Evolutionary conservation across 2,797 vertebrate genomes (phyloP), one percentile per base, ranked within the genome.

Genomic region (Halcyon smyrnensis): DNA sequence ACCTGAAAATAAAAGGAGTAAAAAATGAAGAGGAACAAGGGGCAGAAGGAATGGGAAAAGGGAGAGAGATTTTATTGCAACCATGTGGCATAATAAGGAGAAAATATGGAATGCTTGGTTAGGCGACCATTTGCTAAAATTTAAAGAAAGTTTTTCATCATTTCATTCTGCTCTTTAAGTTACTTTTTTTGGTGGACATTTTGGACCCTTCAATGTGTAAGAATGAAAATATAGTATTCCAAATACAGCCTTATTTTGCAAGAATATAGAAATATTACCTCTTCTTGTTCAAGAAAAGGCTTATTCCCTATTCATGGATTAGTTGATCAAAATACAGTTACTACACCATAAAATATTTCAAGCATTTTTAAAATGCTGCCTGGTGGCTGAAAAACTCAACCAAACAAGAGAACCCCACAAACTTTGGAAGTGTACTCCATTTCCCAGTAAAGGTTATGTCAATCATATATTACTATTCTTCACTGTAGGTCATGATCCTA

Each of bases 321-420:
- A 56, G 5, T 4, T 67, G 11, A 30, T 59, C 9, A 45, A 39
- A 76, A 48, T 51, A n/a, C 3, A 84, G 19, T 36, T 19, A 41
- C 28, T 64, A 43, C 1, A 0, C 1, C 6, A 24, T 30, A 75
- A 46, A 81, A 75, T n/a, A 68, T 23, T 91, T 84, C 5, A n/a
- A 53, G 21, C n/a, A 34, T n/a, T 76, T 88, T 91, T 62, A 30
- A 69, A 69, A 37, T 2, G 24, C 11, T 74, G 2, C 3, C 7
- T 41, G 6, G 1, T 2, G 6, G 1, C 3, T 3, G 3, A 51
- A 70, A 32, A 81, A 19, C 2, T 0, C 1, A 37, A 18, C 2
- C 3, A 63, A 57, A 8, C 2, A 56, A 62, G 23, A 59, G 20
- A 17, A 6, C 1, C 1, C 2, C 3, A 17, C 7, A 62, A 76